phyloP scores from a whole-genome alignment of 2,113 vertebrate species.

The Perccottus glenii region DNA sequence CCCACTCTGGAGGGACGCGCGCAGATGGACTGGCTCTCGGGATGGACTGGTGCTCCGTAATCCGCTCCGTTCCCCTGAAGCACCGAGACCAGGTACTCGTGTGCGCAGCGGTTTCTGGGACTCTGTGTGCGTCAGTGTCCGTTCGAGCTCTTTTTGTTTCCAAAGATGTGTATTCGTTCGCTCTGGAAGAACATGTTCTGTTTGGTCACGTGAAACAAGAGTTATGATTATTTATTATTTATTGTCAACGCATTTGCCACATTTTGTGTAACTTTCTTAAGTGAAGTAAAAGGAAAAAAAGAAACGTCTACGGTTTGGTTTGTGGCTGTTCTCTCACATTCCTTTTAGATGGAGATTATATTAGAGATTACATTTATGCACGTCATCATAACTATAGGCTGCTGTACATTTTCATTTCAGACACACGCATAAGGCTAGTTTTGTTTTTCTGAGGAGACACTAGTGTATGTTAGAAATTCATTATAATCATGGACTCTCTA shows the following conservation, averaged over 20 bases:
- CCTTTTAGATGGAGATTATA: no score
- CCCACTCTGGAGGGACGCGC: neutral
- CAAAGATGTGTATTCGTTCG: constrained; percentile 93
- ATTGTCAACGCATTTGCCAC: constrained; percentile 96
- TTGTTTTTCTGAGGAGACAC: no score
- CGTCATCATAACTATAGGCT: no score
- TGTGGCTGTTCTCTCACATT: constrained; percentile 84
- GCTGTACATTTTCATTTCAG: no score
- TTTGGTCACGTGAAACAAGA: constrained; percentile 93
- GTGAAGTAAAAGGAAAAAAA: constrained; percentile 85
- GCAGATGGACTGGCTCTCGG: no score
- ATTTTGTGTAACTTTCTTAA: constrained; percentile 96
- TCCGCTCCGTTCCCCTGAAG: no score
- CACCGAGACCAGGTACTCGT: neutral
- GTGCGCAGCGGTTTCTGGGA: constrained; percentile 80
- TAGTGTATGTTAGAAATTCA: no score
- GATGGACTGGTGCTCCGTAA: no score
- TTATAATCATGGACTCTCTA: no score
- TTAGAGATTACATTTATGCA: no score
- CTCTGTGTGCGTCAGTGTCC: constrained; percentile 89
- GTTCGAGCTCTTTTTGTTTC: constrained; percentile 85
- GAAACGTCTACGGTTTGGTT: constrained; percentile 82
- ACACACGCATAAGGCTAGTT: no score
- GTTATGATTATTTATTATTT: constrained; percentile 96
- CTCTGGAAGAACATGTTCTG: constrained; percentile 80